Percentiles rank a stretch among this genome's conserved stretches.
Evolutionary conservation across 1,140 invertebrate species (phyloP).

Genomic region (Brachionus angularis): DNA sequence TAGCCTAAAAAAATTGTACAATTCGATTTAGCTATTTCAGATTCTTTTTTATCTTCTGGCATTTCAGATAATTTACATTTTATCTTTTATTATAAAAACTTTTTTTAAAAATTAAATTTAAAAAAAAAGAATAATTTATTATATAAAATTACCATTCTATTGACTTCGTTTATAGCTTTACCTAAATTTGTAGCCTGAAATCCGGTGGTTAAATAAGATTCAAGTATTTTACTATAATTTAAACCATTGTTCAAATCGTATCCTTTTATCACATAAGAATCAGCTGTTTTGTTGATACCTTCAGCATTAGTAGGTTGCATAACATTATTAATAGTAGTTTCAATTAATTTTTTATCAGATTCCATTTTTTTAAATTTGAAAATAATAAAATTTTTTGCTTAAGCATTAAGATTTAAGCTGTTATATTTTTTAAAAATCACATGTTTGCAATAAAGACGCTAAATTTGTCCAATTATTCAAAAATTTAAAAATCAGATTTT

Average conservation of each 20-base stretch:
- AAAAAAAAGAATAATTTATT: not conserved
- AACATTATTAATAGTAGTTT: slow-evolving; percentile 25
- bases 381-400: not conserved
- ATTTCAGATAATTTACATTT: slow-evolving; percentile 9
- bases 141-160: slow-evolving; percentile 20
- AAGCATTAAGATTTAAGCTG: too few species aligned
- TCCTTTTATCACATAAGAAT: not conserved
- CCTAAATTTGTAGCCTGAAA: slow-evolving; percentile 40
- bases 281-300: not conserved
- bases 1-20: slow-evolving; percentile 90
- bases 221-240: slow-evolving; percentile 9
- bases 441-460: too few species aligned
- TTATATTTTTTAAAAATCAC: too few species aligned
- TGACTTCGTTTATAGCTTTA: slow-evolving; percentile 27
- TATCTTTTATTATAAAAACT: too few species aligned
- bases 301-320: slow-evolving; percentile 25
- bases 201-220: slow-evolving; percentile 18
- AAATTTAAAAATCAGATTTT: too few species aligned
- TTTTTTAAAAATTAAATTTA: not conserved
- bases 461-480: too few species aligned
- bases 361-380: not conserved
- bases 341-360: slow-evolving; percentile 26
- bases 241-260: slow-evolving; percentile 39
- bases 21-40: slow-evolving; percentile 8
- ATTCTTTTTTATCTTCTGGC: slow-evolving; percentile 32